Percentiles rank a stretch among this genome's conserved stretches.
Conservation (phyloP, 2,113 vertebrate species). For the Parotia lawesii region DNA sequence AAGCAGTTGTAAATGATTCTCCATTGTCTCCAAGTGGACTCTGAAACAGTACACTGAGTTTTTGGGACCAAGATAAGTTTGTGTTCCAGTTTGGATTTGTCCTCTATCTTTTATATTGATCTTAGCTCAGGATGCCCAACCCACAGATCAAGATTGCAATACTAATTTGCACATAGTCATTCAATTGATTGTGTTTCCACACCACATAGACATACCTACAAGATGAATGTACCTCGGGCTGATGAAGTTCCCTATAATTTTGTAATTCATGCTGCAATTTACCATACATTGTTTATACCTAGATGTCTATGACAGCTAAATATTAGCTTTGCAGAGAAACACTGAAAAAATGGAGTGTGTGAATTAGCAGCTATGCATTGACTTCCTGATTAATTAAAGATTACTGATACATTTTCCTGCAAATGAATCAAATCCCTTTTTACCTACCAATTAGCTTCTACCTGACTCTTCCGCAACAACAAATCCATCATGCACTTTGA, state of each 20-base stretch:
- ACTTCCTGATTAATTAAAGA: slow-evolving; percentile 6
- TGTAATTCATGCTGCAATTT: background rate
- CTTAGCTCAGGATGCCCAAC: background rate
- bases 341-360: background rate
- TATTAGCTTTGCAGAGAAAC: background rate
- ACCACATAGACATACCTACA: rapidly evolving
- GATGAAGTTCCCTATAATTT: background rate
- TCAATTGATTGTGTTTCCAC: background rate
- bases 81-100: background rate
- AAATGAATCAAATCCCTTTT: background rate
- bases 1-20: background rate
- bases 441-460: background rate
- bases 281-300: background rate
- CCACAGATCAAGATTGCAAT: rapidly evolving
- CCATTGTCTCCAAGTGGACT: background rate
- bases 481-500: background rate
- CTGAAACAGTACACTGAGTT: background rate
- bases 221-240: background rate
- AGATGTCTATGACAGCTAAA: background rate
- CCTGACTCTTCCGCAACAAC: background rate
- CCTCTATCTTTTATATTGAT: background rate
- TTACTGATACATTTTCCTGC: background rate
- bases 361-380: background rate
- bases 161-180: background rate
- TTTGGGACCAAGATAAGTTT: background rate